These are phyloP conservation scores for Lordiphosa andalusiaca DNA, from an alignment of 2,888 invertebrate species.

Conservation along the genomic window DNA sequence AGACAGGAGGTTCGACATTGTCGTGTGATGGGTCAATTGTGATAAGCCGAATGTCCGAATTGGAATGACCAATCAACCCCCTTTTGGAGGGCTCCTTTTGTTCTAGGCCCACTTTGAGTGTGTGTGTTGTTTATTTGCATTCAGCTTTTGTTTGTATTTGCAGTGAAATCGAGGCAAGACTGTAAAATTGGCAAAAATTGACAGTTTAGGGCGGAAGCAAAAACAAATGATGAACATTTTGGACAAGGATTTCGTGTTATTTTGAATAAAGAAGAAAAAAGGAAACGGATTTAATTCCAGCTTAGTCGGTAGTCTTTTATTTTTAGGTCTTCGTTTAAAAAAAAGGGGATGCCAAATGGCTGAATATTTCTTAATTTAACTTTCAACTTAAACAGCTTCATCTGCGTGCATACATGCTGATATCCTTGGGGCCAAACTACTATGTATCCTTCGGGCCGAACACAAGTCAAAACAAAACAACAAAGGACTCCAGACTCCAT, in stretches of 20 bases:
- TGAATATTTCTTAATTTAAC: conserved; percentile 8
- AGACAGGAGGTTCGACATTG: conserved; percentile 12
- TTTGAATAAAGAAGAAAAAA: conserved; percentile 34
- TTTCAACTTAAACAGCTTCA: conserved; percentile 8
- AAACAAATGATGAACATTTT: conserved; percentile 36
- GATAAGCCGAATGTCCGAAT: conserved; percentile 61
- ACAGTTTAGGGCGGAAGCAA: conserved; percentile 49
- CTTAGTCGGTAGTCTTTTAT: conserved; percentile 36
- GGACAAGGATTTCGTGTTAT: conserved; percentile 32
- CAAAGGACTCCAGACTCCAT: conserved; percentile 28
- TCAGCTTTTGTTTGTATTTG: conserved; percentile 69
- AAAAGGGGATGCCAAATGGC: conserved; percentile 1
- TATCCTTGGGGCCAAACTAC: conserved; percentile 28
- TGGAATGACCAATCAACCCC: conserved; percentile 22
- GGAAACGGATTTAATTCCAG: conserved; percentile 41
- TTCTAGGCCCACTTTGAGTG: conserved; percentile 58
- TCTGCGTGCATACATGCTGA: conserved; percentile 23
- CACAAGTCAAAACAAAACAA: conserved; percentile 42
- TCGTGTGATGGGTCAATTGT: conserved; percentile 71
- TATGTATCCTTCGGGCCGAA: conserved; percentile 25
- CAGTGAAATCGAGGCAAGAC: conserved; percentile 68
- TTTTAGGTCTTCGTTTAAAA: conserved; percentile 12
- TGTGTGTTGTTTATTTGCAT: conserved; percentile 69
- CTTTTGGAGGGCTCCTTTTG: conserved; percentile 53
- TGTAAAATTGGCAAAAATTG: conserved; percentile 72